Evolutionary conservation across 2,113 vertebrate genomes (phyloP).

Genomic region (Probosciger aterrimus): DNA sequence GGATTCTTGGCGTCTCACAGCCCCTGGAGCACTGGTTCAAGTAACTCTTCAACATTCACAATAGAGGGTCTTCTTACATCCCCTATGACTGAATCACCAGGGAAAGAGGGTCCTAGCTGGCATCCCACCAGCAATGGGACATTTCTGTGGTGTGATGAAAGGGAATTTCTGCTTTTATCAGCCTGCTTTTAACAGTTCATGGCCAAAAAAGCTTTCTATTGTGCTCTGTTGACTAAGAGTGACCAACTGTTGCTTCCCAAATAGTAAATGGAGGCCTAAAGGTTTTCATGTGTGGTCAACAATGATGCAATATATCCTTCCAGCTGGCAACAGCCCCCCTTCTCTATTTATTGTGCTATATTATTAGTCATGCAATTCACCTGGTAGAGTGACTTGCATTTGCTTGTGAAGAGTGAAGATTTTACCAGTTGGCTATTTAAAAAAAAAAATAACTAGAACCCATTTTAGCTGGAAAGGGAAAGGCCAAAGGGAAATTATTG

Average conservation of each 20-base stretch:
- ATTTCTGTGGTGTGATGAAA: not conserved
- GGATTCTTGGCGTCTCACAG: not conserved
- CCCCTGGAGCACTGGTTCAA: not conserved
- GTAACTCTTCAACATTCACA: not conserved
- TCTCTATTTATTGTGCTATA: not conserved
- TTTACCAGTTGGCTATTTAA: slow-evolving; percentile 38
- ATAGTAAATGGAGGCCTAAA: not conserved
- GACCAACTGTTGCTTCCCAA: not conserved
- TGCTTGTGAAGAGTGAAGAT: slow-evolving; percentile 45
- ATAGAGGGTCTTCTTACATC: not conserved
- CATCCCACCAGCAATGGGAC: not conserved
- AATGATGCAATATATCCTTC: not conserved
- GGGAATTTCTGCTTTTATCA: not conserved
- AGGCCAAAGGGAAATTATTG: slow-evolving; percentile 85
- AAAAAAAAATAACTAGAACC: slow-evolving; percentile 20
- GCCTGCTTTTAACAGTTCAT: not conserved
- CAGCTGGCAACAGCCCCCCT: not conserved
- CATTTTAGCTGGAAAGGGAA: slow-evolving; percentile 69
- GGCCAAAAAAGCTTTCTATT: not conserved
- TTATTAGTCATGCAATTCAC: not conserved
- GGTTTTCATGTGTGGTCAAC: not conserved
- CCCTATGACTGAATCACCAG: accelerated
- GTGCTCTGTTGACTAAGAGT: not conserved
- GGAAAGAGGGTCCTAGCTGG: not conserved
- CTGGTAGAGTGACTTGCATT: slow-evolving; percentile 32